A percentile compares a stretch with the other conserved stretches of the same genome.
Conservation (phyloP, 1,140 invertebrate species). For the Halyomorpha halys region DNA sequence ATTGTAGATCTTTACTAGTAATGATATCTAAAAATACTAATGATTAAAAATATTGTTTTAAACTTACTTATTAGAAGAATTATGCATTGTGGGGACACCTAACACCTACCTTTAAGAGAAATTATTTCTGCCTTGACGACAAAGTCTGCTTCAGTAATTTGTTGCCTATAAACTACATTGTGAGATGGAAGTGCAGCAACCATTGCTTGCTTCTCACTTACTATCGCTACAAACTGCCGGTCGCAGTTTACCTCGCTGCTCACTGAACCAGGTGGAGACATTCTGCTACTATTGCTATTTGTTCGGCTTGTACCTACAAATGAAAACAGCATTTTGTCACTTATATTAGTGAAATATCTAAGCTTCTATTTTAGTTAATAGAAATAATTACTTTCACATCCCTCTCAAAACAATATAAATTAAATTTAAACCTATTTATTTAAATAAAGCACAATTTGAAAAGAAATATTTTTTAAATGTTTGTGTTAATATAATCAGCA, state of each 20-base stretch:
- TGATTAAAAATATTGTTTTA: too few species aligned
- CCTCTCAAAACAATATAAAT: too few species aligned
- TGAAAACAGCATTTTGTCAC: background rate
- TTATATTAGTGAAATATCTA: too few species aligned
- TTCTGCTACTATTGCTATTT: slow-evolving; percentile 49
- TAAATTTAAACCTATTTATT: too few species aligned
- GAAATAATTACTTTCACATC: too few species aligned
- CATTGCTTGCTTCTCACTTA: slow-evolving; percentile 89
- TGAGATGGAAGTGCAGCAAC: slow-evolving; percentile 90
- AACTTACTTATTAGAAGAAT: too few species aligned
- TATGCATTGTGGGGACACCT: slow-evolving; percentile 1
- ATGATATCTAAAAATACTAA: too few species aligned
- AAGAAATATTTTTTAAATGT: too few species aligned
- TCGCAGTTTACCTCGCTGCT: slow-evolving; percentile 49
- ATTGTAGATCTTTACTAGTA: too few species aligned
- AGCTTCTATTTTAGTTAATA: too few species aligned
- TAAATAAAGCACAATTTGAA: too few species aligned
- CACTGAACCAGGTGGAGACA: slow-evolving; percentile 57
- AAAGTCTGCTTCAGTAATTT: slow-evolving; percentile 76
- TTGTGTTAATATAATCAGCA: too few species aligned
- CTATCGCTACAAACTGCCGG: slow-evolving; percentile 84
- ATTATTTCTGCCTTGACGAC: slow-evolving; percentile 91
- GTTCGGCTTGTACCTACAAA: slow-evolving; percentile 43
- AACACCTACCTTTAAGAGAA: slow-evolving; percentile 72
- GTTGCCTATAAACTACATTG: slow-evolving; percentile 77